Base-by-base conservation (phyloP, 2,888 invertebrate species). In the Suillia variegata region DNA sequence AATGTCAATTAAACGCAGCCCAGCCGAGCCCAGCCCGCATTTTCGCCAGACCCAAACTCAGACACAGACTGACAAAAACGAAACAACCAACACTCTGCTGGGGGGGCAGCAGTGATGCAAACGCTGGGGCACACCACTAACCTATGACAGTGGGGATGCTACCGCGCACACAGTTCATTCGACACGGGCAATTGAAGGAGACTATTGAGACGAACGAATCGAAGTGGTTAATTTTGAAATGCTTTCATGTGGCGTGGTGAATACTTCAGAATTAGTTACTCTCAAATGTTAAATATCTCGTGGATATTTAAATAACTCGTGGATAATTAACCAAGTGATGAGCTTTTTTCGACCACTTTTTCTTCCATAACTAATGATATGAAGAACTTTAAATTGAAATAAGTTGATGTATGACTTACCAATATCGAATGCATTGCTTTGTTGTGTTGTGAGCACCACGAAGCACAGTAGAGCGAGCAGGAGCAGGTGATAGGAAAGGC, bases 351-450 rank as follows among this genome's bases (percentile, higher is more conserved):
- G n/a, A n/a, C n/a, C n/a, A n/a, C n/a, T n/a, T n/a, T n/a, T n/a
- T n/a, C n/a, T n/a, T n/a, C n/a, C n/a, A n/a, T n/a, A n/a, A n/a
- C n/a, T n/a, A n/a, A n/a, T n/a, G n/a, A n/a, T n/a, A n/a, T n/a
- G n/a, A n/a, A n/a, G n/a, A n/a, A n/a, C n/a, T n/a, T n/a, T n/a
- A n/a, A n/a, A n/a, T n/a, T n/a, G n/a, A n/a, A n/a, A n/a, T n/a
- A n/a, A n/a, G 12, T 24, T 54, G 4, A 24, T 38, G 15, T 34
- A 13, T 21, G 10, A 70, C 79, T 79, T 63, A 78, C 78, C 79
- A 67, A 79, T 77, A 67, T 78, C 78, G 69, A 78, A 79, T 58
- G 73, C 76, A 54, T 71, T 64, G 63, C 63, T 68, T 58, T 65
- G 62, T 65, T 73, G 69, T 62, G 70, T 63, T 62, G 69, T 72